phyloP scores from a whole-genome alignment of 1,140 invertebrate species.

The Monochamus saltuarius region DNA sequence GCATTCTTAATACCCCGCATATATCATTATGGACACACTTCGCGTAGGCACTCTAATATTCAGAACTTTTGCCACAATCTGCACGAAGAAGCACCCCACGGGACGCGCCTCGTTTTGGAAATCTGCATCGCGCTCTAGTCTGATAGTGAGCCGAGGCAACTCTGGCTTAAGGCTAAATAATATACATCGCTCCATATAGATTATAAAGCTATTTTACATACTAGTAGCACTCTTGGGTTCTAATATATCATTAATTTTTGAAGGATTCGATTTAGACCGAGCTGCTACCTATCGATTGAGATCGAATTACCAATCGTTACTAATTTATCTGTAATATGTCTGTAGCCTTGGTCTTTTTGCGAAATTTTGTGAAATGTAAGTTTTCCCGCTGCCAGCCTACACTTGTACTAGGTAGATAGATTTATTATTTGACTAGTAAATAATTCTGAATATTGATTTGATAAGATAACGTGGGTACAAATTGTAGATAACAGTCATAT shows the following conservation, averaged over 20 bases:
- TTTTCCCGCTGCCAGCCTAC: too few relatives aligned
- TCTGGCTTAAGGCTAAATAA: slow-evolving; percentile 36
- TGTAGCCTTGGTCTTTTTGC: too few relatives aligned
- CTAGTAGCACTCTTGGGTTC: slow-evolving; percentile 45
- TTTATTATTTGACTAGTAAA: too few relatives aligned
- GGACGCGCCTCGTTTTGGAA: not conserved
- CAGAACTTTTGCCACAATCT: slow-evolving; percentile 12
- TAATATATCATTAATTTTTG: slow-evolving; percentile 46
- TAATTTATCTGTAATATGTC: too few relatives aligned
- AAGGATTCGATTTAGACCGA: slow-evolving; percentile 30
- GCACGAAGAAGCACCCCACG: not conserved
- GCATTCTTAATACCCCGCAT: slow-evolving; percentile 40
- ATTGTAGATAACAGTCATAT: too few relatives aligned
- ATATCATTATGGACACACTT: slow-evolving; percentile 46
- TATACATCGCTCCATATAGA: slow-evolving; percentile 47
- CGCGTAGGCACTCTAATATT: slow-evolving; percentile 42
- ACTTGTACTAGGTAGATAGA: too few relatives aligned
- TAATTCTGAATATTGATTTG: too few relatives aligned
- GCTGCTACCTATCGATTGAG: slow-evolving; percentile 1
- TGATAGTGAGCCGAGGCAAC: not conserved
- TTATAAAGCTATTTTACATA: slow-evolving; percentile 49
- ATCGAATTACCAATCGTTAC: too few relatives aligned
- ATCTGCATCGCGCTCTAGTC: too few relatives aligned
- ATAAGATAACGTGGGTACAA: too few relatives aligned
- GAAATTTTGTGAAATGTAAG: too few relatives aligned